Conservation (phyloP, 2,888 invertebrate species). For the Agrypnus murinus region DNA sequence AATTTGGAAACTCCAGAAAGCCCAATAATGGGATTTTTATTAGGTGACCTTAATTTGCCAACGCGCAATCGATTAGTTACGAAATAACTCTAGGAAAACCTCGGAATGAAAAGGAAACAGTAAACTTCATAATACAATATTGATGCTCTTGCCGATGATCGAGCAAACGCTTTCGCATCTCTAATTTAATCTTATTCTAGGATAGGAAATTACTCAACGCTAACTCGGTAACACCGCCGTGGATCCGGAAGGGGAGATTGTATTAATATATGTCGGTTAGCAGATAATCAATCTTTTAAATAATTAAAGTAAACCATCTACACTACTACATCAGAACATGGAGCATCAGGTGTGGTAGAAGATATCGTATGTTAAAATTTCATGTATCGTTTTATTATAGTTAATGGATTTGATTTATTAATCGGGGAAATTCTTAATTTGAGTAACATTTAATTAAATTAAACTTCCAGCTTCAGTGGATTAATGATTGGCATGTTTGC, state of each 20-base stretch:
- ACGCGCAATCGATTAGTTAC: conserved; percentile 37
- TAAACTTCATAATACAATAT: conserved; percentile 24
- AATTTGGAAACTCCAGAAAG: conserved; percentile 39
- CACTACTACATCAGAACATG: background rate
- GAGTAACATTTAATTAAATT: no score
- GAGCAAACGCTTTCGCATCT: conserved; percentile 22
- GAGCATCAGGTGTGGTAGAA: no score
- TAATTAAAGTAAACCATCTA: conserved; percentile 21
- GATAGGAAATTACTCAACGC: conserved; percentile 40
- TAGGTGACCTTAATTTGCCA: conserved; percentile 43
- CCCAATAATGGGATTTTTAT: conserved; percentile 43
- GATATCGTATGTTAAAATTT: no score
- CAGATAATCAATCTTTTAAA: conserved; percentile 32
- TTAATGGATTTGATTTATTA: no score
- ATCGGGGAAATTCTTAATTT: no score
- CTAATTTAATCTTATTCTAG: conserved; percentile 43
- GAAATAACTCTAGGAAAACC: conserved; percentile 3
- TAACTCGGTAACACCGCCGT: conserved; percentile 30
- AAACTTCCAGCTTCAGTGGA: no score
- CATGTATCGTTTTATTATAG: no score
- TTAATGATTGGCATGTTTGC: no score
- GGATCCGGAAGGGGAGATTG: conserved; percentile 26
- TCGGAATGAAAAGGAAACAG: conserved; percentile 6
- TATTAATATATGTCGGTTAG: conserved; percentile 35
- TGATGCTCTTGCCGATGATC: background rate